Conservation (phyloP, 2,113 vertebrate genomes). For the Microcebus ravelobensis region DNA sequence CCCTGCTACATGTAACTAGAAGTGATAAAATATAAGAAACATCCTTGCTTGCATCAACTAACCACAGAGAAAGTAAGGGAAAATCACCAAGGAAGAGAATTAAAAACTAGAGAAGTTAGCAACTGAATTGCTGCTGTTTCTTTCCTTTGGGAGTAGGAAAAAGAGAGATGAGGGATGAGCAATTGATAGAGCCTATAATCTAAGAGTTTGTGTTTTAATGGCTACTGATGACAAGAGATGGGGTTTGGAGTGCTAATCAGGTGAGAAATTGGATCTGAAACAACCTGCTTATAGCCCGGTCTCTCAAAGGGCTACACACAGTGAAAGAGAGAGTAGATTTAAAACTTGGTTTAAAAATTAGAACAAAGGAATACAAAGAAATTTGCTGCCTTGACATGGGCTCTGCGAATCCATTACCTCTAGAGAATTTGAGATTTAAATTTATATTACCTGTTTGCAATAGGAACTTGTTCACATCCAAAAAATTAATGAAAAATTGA, state of each 20-base stretch:
- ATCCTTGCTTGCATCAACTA: not conserved
- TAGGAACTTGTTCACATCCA: not conserved
- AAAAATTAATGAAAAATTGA: not conserved
- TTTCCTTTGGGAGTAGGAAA: not conserved
- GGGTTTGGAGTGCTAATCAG: not conserved
- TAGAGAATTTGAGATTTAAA: not conserved
- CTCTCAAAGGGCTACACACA: not conserved
- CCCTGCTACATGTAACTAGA: not conserved
- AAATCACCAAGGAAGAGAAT: not conserved
- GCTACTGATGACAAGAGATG: not conserved
- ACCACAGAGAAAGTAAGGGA: not conserved
- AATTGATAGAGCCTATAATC: not conserved
- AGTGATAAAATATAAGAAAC: not conserved
- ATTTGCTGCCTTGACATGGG: not conserved
- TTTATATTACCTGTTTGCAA: not conserved
- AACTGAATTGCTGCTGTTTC: not conserved
- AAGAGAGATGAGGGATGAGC: not conserved
- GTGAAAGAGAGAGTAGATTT: not conserved
- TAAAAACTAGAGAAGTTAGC: not conserved
- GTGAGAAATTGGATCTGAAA: not conserved
- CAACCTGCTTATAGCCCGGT: not conserved
- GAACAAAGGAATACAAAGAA: not conserved
- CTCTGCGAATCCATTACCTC: not conserved
- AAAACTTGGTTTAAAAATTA: not conserved
- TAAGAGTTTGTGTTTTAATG: not conserved